Base-by-base conservation (phyloP, 2,888 invertebrate species). In the Brachyptera putata region DNA sequence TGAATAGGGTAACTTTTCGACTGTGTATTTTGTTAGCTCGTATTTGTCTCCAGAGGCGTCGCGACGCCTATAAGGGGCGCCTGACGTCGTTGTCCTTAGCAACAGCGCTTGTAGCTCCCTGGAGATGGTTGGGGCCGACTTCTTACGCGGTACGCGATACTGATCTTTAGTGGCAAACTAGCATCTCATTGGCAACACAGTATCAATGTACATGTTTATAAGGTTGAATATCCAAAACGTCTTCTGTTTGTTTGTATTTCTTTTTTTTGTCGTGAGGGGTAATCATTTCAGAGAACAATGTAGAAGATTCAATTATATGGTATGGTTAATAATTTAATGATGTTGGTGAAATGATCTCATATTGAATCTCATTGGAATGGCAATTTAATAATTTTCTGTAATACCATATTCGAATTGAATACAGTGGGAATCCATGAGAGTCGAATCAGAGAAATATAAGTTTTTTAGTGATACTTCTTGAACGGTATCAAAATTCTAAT, bases 41-140 rank as follows among this genome's bases (percentile, higher is more conserved):
- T 59, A 61, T 68, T 66, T 67, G 41, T 60, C 46, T 41, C 50
- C 22, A 61, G 58, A 49, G 53, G 61, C 64, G 65, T 63, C 66
- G 60, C 64, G 58, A 50, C 50, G 55, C 36, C 36, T 1, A 21
- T 3, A 56, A 49, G 43, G 56, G 50, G 56, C 46, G 41, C 26
- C 16, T 13, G 46, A 49, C 41, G 56, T 56, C 50, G 64, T 56
- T 53, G 63, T 53, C 46, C 46, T 3, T 46, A 13, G 46, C 46
- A 46, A n/a, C n/a, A n/a, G n/a, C n/a, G n/a, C 21, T 24, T n/a
- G 24, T 1, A n/a, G 22, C 46, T 24, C 46, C 46, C 46, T 46
- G 5, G 46, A 46, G 46, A 46, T 16, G 41, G 4, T 37, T 21
- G 41, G 14, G 21, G 3, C 41, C 14, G 3, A 14, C 37, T 13